phyloP scores from a whole-genome alignment of 2,888 invertebrate genomes.

The Limnephilus auricula region DNA sequence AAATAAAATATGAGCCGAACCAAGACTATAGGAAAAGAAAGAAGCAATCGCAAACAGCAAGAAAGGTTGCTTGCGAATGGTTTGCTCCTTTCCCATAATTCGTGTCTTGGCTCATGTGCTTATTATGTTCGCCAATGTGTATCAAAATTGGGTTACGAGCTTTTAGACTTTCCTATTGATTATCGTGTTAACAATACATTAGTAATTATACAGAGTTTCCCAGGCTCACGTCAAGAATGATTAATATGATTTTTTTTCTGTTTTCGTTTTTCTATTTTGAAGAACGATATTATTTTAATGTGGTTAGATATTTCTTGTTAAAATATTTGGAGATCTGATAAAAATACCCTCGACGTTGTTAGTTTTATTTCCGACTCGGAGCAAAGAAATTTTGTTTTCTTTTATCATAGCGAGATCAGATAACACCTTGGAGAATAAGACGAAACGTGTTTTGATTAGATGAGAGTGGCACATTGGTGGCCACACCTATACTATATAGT shows the following conservation, averaged over 20 bases:
- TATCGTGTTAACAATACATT: too few relatives aligned
- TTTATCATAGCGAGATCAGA: not conserved
- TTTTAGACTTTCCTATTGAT: too few relatives aligned
- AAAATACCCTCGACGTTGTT: not conserved
- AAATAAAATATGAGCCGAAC: too few relatives aligned
- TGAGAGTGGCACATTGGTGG: not conserved
- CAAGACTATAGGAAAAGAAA: too few relatives aligned
- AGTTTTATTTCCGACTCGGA: not conserved
- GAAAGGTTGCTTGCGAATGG: too few relatives aligned
- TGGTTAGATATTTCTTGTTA: not conserved
- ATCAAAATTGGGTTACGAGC: too few relatives aligned
- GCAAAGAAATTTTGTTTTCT: not conserved
- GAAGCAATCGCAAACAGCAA: too few relatives aligned
- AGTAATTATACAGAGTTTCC: too few relatives aligned
- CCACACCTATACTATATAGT: not conserved
- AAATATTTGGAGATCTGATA: conserved; percentile 7
- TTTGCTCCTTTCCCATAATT: too few relatives aligned
- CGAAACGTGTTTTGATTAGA: conserved; percentile 2
- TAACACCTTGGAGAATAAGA: not conserved
- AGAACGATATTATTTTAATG: conserved; percentile 37
- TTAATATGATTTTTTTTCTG: not conserved
- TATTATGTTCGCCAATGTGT: too few relatives aligned
- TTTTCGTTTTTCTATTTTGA: not conserved
- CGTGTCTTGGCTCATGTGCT: too few relatives aligned
- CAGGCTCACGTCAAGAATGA: too few relatives aligned